These are phyloP conservation scores for Drosophila subpulchrella DNA, from an alignment of 1,140 invertebrate species.

Conservation along the genomic window DNA sequence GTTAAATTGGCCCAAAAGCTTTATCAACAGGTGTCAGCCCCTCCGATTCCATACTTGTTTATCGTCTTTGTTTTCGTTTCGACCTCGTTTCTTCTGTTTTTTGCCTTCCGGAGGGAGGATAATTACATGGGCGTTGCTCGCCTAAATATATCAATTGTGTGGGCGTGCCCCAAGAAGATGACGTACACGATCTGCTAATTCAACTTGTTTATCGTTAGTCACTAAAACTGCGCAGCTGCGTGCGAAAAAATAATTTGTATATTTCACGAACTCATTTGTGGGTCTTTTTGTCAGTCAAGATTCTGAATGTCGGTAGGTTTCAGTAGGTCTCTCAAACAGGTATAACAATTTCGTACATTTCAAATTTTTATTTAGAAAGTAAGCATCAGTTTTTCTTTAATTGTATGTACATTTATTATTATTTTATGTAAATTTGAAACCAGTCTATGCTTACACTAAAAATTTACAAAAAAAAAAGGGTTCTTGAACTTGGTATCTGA, in stretches of 20 bases:
- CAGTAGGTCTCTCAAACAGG: no score
- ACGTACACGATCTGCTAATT: constrained; percentile 13
- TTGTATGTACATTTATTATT: no score
- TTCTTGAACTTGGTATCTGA: no score
- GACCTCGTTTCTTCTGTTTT: neutral
- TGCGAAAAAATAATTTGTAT: constrained; percentile 26
- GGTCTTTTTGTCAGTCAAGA: no score
- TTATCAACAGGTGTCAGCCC: constrained; percentile 48
- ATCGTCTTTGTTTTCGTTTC: constrained; percentile 17
- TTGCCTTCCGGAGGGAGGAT: constrained; percentile 1
- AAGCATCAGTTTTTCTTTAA: no score
- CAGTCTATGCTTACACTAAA: no score
- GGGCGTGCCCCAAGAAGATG: constrained; percentile 24
- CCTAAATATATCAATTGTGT: constrained; percentile 28
- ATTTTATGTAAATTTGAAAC: no score
- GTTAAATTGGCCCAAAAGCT: constrained; percentile 18
- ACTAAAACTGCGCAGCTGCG: constrained; percentile 50
- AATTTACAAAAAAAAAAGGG: no score
- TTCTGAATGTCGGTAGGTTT: no score
- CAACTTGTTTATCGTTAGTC: constrained; percentile 30
- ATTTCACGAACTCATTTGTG: constrained; percentile 14
- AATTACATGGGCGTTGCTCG: constrained; percentile 58
- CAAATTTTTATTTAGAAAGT: no score
- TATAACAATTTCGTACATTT: no score
- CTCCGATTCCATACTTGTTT: constrained; percentile 7